Conservation (phyloP, 2,113 vertebrate genomes). For the Synodontis membranacea region DNA sequence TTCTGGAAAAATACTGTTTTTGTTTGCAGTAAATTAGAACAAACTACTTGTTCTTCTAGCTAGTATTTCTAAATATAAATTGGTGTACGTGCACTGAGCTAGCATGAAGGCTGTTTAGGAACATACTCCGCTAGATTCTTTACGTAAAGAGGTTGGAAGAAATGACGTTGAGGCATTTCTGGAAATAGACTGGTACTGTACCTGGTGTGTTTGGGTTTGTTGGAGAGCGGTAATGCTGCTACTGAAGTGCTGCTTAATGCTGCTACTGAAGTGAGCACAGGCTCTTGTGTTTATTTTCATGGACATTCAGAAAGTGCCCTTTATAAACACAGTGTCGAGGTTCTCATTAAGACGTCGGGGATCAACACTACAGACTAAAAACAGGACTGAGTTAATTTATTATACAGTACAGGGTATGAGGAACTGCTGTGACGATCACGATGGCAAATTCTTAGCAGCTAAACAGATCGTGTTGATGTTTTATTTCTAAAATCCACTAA, state of each 20-base stretch:
- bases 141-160: neutral
- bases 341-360: neutral
- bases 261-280: neutral
- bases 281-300: neutral
- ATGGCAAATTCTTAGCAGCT: neutral
- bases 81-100: neutral
- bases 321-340: neutral
- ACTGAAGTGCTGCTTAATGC: neutral
- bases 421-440: neutral
- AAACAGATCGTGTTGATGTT: neutral
- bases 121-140: neutral
- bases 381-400: neutral
- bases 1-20: neutral
- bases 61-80: neutral
- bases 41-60: neutral
- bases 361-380: neutral
- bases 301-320: neutral
- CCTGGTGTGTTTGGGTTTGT: neutral
- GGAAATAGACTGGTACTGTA: neutral
- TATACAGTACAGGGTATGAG: neutral
- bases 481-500: neutral
- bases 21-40: neutral
- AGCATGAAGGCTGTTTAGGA: neutral
- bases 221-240: neutral
- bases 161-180: neutral